phyloP scores from a whole-genome alignment of 2,113 vertebrate genomes.

The Mastomys natalensis region DNA sequence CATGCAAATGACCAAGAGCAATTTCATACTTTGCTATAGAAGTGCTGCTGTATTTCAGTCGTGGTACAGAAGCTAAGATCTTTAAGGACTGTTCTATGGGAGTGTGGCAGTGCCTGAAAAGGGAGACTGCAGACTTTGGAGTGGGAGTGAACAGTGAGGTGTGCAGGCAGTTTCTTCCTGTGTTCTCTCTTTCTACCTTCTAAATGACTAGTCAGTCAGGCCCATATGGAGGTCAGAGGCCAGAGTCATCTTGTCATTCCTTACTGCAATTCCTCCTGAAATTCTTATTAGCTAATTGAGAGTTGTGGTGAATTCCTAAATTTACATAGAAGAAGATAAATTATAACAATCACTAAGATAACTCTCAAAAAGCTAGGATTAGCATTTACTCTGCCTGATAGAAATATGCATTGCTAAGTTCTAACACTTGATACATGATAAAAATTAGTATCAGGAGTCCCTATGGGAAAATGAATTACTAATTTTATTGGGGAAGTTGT shows the following conservation, averaged over 20 bases:
- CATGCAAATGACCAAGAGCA: background rate
- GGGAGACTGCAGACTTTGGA: background rate
- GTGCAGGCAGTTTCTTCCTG: background rate
- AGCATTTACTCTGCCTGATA: background rate
- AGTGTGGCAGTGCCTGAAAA: background rate
- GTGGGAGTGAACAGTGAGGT: background rate
- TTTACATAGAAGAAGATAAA: slow-evolving; percentile 9
- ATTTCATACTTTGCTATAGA: background rate
- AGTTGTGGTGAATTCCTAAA: slow-evolving; percentile 24
- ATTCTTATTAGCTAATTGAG: background rate
- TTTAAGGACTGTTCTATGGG: background rate
- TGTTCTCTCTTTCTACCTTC: background rate
- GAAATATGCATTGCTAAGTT: background rate
- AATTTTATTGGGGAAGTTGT: background rate
- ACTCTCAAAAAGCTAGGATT: background rate
- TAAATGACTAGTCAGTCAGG: background rate
- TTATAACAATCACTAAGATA: background rate
- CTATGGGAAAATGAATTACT: background rate
- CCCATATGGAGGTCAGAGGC: background rate
- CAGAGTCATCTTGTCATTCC: background rate
- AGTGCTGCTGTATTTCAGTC: background rate
- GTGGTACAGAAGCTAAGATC: background rate
- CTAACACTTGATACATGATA: background rate
- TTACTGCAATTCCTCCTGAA: background rate
- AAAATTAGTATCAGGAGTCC: background rate